A percentile compares a stretch with the other conserved stretches of the same genome.
Conservation (phyloP, 2,888 invertebrate genomes). For the Seladonia tumulorum region DNA sequence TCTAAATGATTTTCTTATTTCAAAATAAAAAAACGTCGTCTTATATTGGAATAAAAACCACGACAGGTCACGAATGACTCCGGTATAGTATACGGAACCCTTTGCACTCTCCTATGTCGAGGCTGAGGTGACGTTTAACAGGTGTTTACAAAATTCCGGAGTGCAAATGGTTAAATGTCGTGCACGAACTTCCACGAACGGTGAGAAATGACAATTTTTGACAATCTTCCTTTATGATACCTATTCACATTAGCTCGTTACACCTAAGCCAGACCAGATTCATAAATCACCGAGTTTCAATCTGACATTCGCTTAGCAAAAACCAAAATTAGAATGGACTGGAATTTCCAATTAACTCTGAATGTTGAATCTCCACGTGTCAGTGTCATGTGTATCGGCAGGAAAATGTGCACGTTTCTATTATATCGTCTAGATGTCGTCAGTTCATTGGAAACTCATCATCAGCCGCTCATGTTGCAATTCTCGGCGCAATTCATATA, state of each 20-base stretch:
- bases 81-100: no score
- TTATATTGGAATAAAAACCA: no score
- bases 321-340: not conserved
- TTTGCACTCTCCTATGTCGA: no score
- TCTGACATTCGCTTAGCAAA: not conserved
- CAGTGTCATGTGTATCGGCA: slow-evolving; percentile 10
- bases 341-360: slow-evolving; percentile 16
- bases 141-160: no score
- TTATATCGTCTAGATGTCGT: slow-evolving; percentile 2
- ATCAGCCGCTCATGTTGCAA: slow-evolving; percentile 19
- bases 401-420: not conserved
- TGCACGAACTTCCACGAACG: not conserved
- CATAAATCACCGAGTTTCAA: not conserved
- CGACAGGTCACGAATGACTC: no score
- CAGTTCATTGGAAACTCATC: slow-evolving; percentile 13
- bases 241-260: not conserved
- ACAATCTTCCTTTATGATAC: not conserved
- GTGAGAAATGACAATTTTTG: not conserved
- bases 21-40: no score
- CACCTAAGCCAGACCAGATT: not conserved
- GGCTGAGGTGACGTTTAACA: no score
- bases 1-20: no score
- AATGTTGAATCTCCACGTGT: slow-evolving; percentile 2
- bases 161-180: not conserved
- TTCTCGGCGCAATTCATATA: slow-evolving; percentile 9